Base-by-base conservation (phyloP, 23 tunicate species). In the Ascidia mentula region DNA sequence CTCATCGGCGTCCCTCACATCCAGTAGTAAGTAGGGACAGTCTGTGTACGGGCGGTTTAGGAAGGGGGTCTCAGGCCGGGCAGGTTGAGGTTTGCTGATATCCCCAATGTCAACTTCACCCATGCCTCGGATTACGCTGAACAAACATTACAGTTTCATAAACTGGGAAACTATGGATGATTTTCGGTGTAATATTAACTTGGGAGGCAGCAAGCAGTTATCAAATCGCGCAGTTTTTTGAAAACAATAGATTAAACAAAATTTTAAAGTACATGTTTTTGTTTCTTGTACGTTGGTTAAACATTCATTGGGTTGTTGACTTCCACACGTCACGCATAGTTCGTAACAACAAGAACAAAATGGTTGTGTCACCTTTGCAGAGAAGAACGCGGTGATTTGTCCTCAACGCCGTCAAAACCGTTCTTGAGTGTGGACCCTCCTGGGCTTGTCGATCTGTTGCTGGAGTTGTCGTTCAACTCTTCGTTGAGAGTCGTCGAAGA, bases 1-100 rank as follows among this genome's bases (percentile, higher is more conserved):
- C n/a, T 89, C 97, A 69, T 95, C 96, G 5, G 38, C 13, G 46
- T 95, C 92, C 45, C 99, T 45, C 0, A 95, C 92, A 79, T 95
- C 99, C 12, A 95, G 89, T 13, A 95, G n/a, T 18, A 95, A 80
- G 40, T 90, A 95, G 24, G 99, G 99, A 69, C 96, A 88, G 24
- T 88, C 89, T 17, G 65, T 38, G 81, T 93, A 93, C 6, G 86
- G 84, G 31, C 70, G 82, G 37, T 74, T 72, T 46, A 83, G 26
- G 65, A 80, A 82, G 0, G 96, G 79, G 18, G 71, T 83, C 31
- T 33, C 59, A 24, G 40, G 37, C 40, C 38, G 79, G 32, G 40
- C n/a, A 1, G 46, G 30, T 76, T 69, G 37, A 0, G 80, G 79
- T 71, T 71, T 70, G 12, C 30, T 73, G 38, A 69, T 72, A 38